Evolutionary conservation across 2,888 invertebrate species (phyloP).

Genomic region (Macaria notata): DNA sequence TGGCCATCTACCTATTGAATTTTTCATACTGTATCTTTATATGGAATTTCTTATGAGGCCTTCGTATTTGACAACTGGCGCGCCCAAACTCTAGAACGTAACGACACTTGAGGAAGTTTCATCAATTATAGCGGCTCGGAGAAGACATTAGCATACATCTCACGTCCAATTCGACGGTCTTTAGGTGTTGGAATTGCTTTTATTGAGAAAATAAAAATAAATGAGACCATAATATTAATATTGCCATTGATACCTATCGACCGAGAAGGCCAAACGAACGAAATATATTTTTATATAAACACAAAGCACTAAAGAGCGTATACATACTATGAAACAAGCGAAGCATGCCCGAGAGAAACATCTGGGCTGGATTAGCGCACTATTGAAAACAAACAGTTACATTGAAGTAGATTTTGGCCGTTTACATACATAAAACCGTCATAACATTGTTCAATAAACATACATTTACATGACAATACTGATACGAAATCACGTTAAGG

Average conservation of each 20-base stretch:
- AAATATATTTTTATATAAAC: conserved; percentile 38
- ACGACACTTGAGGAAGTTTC: conserved; percentile 67
- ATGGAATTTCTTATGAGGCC: conserved; percentile 61
- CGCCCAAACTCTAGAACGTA: conserved; percentile 58
- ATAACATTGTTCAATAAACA: conserved; percentile 49
- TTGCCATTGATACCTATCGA: conserved; percentile 40
- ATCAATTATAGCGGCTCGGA: conserved; percentile 61
- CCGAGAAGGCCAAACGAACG: conserved; percentile 28
- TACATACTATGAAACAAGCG: not conserved
- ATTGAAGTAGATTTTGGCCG: conserved; percentile 39
- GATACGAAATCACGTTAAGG: conserved; percentile 55
- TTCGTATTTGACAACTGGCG: conserved; percentile 44
- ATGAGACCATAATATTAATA: conserved; percentile 53
- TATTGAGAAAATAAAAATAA: conserved; percentile 70
- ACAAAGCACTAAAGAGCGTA: conserved; percentile 5
- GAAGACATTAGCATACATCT: conserved; percentile 72
- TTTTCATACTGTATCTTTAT: conserved; percentile 71
- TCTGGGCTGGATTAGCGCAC: conserved; percentile 36
- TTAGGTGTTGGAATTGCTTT: conserved; percentile 67
- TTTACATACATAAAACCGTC: conserved; percentile 46
- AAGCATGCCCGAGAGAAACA: conserved; percentile 14
- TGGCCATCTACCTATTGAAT: conserved; percentile 71
- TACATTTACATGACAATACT: conserved; percentile 51
- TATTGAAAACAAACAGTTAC: conserved; percentile 40
- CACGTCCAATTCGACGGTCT: conserved; percentile 61